Percentiles rank a stretch among this genome's conserved stretches.
phyloP scores from a whole-genome alignment of 2,888 invertebrate genomes.

The Vandiemenella viatica region DNA sequence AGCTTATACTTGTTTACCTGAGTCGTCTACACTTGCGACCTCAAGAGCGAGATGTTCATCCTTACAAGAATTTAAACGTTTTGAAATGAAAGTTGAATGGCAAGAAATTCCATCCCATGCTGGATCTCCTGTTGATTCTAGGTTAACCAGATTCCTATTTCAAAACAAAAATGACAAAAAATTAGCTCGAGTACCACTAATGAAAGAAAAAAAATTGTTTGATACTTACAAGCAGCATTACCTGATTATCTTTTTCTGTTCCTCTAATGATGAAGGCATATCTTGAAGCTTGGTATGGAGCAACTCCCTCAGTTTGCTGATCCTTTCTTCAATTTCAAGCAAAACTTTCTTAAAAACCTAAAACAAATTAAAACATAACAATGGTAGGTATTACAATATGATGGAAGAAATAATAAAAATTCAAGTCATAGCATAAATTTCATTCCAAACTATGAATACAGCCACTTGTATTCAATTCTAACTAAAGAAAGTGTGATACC shows the following conservation, averaged over 20 bases:
- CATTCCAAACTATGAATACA: too few species aligned
- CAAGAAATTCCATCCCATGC: conserved; percentile 90
- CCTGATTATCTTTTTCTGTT: conserved; percentile 88
- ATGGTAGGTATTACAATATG: conserved; percentile 4
- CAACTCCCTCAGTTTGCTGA: conserved; percentile 63
- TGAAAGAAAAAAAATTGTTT: neutral
- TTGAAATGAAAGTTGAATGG: conserved; percentile 63
- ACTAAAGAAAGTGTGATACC: too few species aligned
- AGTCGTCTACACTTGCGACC: conserved; percentile 18
- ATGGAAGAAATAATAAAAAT: neutral
- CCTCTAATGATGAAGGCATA: conserved; percentile 83
- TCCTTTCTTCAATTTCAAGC: conserved; percentile 79
- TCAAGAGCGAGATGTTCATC: conserved; percentile 42
- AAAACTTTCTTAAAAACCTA: conserved; percentile 77
- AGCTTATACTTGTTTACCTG: too few species aligned
- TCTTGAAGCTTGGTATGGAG: conserved; percentile 70
- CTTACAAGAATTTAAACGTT: conserved; percentile 46
- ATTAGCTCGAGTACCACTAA: too few species aligned
- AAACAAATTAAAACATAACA: conserved; percentile 14
- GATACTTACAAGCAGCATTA: conserved; percentile 21
- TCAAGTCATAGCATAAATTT: too few species aligned
- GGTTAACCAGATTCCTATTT: conserved; percentile 46
- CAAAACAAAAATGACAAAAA: too few species aligned
- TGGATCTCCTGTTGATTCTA: conserved; percentile 72
- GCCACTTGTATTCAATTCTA: too few species aligned